Evolutionary conservation across 1,140 invertebrate species (phyloP).

Genomic region (Brachionus sp.): DNA sequence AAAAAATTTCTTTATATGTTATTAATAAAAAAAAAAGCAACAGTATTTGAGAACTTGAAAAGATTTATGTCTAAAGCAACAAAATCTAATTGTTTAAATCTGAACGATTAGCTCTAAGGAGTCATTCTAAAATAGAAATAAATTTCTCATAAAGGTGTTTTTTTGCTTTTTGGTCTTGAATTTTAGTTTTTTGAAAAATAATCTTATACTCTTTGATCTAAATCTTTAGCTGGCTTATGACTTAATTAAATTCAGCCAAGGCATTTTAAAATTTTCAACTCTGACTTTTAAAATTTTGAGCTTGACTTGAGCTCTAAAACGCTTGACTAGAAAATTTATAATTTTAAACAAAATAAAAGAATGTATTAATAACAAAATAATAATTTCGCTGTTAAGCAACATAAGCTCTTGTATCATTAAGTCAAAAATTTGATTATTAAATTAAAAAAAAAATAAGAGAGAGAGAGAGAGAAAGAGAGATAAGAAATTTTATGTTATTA

Average conservation of each 20-base stretch:
- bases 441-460: not conserved
- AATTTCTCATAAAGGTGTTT: not conserved
- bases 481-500: conserved; percentile 35
- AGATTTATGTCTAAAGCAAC: conserved; percentile 4
- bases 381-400: not conserved
- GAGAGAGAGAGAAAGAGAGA: conserved; percentile 7
- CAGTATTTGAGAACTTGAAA: conserved; percentile 11
- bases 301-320: not conserved
- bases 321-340: not conserved
- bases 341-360: not conserved
- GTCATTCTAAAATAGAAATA: not conserved
- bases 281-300: not conserved
- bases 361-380: conserved; percentile 38
- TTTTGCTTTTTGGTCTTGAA: not conserved
- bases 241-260: not conserved
- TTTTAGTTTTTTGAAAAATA: conserved; percentile 6
- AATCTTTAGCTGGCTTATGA: not conserved
- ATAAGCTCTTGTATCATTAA: not conserved
- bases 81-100: conserved; percentile 11
- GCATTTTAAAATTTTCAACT: not conserved
- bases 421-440: conserved; percentile 12
- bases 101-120: conserved; percentile 5
- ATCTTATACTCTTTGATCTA: not conserved
- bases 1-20: not conserved
- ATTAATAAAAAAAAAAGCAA: not conserved